Evolutionary conservation across 2,113 vertebrate species (phyloP).

Genomic region (Nasalis larvatus): DNA sequence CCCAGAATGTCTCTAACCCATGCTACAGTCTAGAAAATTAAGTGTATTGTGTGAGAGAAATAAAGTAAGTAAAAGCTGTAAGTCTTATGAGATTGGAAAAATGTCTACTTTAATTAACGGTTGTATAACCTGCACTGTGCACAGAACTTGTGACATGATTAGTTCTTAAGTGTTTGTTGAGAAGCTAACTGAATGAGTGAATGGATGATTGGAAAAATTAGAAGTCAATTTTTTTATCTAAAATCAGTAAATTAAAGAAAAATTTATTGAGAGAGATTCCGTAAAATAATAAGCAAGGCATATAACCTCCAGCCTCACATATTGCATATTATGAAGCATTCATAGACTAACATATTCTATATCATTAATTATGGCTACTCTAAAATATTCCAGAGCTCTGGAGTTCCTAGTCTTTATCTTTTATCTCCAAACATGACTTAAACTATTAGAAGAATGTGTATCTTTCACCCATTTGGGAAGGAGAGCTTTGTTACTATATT

Average conservation of each 20-base stretch:
- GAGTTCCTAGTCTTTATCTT: neutral
- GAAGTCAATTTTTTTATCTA: neutral
- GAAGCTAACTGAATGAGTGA: neutral
- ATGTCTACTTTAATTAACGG: neutral
- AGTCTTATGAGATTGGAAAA: neutral
- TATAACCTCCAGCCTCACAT: neutral
- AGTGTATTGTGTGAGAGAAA: neutral
- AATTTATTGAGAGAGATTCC: neutral
- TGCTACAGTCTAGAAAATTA: neutral
- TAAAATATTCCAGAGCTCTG: neutral
- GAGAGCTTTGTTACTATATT: neutral
- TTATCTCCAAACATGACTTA: slow-evolving; percentile 34
- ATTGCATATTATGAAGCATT: neutral
- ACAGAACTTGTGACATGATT: neutral
- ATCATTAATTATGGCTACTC: neutral
- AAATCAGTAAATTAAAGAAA: neutral
- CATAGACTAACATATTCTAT: neutral
- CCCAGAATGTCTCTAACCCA: neutral
- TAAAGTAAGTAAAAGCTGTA: neutral
- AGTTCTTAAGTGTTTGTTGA: neutral
- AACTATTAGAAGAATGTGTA: slow-evolving; percentile 40
- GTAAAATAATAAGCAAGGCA: neutral
- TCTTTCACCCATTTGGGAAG: slow-evolving; percentile 42
- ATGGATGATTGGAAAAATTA: neutral
- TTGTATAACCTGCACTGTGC: too few species aligned